phyloP scores from a whole-genome alignment of 2,888 invertebrate genomes.

The Phorcus lineatus region DNA sequence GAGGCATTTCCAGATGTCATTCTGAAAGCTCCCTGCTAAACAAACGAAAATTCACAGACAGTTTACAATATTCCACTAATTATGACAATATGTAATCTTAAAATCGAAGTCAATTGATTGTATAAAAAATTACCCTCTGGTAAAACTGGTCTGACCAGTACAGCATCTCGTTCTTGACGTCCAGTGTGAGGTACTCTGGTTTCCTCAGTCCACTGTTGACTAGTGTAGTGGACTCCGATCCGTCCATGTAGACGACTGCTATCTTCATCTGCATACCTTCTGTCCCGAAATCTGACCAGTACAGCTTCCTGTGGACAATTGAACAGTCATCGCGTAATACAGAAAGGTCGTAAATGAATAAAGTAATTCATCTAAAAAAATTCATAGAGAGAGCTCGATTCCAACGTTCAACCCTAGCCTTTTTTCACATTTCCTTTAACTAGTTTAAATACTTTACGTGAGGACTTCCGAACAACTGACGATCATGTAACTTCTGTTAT shows the following conservation, averaged over 20 bases:
- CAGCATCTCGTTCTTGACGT: conserved; percentile 84
- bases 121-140: conserved; percentile 69
- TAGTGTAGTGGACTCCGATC: conserved; percentile 85
- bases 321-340: too few species aligned
- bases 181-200: conserved; percentile 91
- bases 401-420: too few species aligned
- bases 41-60: too few species aligned
- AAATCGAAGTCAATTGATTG: not conserved
- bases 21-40: too few species aligned
- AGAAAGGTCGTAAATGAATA: not conserved
- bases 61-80: too few species aligned
- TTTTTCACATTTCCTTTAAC: too few species aligned
- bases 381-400: not conserved
- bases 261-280: conserved; percentile 90
- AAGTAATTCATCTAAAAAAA: not conserved
- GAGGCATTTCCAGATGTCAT: too few species aligned
- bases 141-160: conserved; percentile 85
- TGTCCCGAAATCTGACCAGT: conserved; percentile 97
- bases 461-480: too few species aligned
- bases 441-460: too few species aligned
- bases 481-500: too few species aligned
- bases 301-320: conserved; percentile 82
- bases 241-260: conserved; percentile 91
- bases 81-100: not conserved
- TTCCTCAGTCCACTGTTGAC: conserved; percentile 79